Base-by-base conservation (phyloP, 2,888 invertebrate species). In the Brachyopa scutellaris region DNA sequence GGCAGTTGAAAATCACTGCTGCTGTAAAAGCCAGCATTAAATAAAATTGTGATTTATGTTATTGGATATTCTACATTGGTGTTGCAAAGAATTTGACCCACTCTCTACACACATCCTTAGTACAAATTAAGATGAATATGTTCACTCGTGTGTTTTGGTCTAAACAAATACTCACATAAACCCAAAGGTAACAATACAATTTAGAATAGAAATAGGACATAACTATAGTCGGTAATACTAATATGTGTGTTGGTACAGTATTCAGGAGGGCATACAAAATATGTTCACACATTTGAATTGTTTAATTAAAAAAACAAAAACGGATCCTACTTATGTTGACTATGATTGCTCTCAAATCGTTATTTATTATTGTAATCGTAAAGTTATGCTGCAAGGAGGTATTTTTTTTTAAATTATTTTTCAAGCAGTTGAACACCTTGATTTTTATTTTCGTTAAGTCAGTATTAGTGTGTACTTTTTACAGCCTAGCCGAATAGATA, bases 1-100 rank as follows among this genome's bases (percentile, higher is more conserved):
- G 93, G 84, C 92, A 93, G 84, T 92, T 90, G 2, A 89, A 90
- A 84, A 85, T 88, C 21, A 85, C 80, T 29, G 83, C 80, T 38
- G 38, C 82, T 51, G 67, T 23, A 13, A 82, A 82, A 36, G 40
- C 61, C 26, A 72, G 57, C 53, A 59, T 40, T 61, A 82, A 82
- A 61, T 82, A 53, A 76, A 70, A 66, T 59, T 82, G 70, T 82
- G 76, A 82, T 82, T 62, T 76, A 70, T 70, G 70, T 80, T 69
- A 15, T 74, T 57, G 40, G 53, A 53, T 21, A 38, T 66, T 15
- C 40, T 70, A 66, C 26, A 42, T 74, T 73, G 51, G 33, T 66
- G 62, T 74, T 62, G 49, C 19, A 59, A 77, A 45, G 9, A 7
- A 17, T 38, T 82, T 40, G 36, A 66, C 76, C 40, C 70, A 42